Evolutionary conservation across 2,113 vertebrate genomes (phyloP).

Genomic region (Onychostoma macrolepis): DNA sequence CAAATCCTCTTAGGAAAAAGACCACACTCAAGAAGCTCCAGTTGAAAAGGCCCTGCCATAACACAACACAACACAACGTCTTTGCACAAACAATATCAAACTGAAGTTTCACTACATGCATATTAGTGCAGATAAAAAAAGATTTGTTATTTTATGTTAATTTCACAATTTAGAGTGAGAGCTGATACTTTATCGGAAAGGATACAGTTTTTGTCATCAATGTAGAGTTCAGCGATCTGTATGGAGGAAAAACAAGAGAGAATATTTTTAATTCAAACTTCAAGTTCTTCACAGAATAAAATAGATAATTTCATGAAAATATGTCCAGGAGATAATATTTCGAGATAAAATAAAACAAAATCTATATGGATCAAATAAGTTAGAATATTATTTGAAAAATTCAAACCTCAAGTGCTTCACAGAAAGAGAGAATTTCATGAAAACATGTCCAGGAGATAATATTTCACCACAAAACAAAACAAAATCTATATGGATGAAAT

Average conservation of each 20-base stretch:
- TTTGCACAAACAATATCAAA: neutral
- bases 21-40: slow-evolving; percentile 8
- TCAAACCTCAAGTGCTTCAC: too few species aligned
- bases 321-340: neutral
- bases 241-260: slow-evolving; percentile 57
- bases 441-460: too few species aligned
- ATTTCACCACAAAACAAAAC: too few species aligned
- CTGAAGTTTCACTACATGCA: neutral
- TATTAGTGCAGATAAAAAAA: neutral
- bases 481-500: too few species aligned
- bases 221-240: slow-evolving; percentile 81
- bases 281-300: neutral
- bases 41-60: neutral
- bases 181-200: slow-evolving; percentile 60
- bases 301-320: neutral
- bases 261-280: neutral
- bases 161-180: neutral
- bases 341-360: too few species aligned
- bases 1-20: slow-evolving; percentile 73
- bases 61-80: neutral
- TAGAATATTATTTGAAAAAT: too few species aligned
- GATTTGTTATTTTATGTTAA: neutral
- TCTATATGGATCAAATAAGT: too few species aligned
- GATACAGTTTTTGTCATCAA: slow-evolving; percentile 82
- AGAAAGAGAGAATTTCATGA: too few species aligned